A percentile compares a stretch with the other conserved stretches of the same genome.
Evolutionary conservation across 1,140 invertebrate species (phyloP).

Genomic region (Pachypeltis micranthus): DNA sequence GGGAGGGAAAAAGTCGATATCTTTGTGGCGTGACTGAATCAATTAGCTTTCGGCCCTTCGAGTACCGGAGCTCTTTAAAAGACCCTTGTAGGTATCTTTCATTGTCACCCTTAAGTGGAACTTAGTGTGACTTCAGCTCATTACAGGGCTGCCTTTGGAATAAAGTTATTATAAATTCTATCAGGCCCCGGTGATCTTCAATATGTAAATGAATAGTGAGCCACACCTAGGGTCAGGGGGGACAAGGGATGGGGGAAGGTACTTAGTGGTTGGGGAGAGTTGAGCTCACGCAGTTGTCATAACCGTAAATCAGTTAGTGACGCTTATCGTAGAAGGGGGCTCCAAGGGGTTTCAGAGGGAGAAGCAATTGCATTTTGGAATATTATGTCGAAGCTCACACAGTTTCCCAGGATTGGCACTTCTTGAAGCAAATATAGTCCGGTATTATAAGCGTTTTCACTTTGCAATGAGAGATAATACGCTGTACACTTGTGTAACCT

Average conservation of each 20-base stretch:
- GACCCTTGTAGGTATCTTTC: constrained; percentile 2
- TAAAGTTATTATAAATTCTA: constrained; percentile 16
- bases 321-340: constrained; percentile 1
- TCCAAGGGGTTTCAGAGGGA: too few species aligned
- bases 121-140: constrained; percentile 5
- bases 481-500: too few species aligned
- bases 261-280: not conserved
- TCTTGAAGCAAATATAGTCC: too few species aligned
- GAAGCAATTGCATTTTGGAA: too few species aligned
- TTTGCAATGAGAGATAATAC: too few species aligned
- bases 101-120: constrained; percentile 9
- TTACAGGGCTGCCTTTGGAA: not conserved
- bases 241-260: too few species aligned
- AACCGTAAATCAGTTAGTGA: constrained; percentile 10
- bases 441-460: too few species aligned
- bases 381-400: too few species aligned
- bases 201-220: constrained; percentile 15
- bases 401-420: too few species aligned
- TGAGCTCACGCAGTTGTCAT: constrained; percentile 9
- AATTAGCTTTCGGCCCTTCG: not conserved
- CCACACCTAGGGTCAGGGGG: too few species aligned
- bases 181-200: constrained; percentile 11
- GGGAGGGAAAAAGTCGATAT: not conserved
- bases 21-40: not conserved
- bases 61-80: not conserved